Percentiles rank a stretch among this genome's conserved stretches.
Evolutionary conservation across 1,140 invertebrate species (phyloP).

Genomic region (Trigoniulus corallinus): DNA sequence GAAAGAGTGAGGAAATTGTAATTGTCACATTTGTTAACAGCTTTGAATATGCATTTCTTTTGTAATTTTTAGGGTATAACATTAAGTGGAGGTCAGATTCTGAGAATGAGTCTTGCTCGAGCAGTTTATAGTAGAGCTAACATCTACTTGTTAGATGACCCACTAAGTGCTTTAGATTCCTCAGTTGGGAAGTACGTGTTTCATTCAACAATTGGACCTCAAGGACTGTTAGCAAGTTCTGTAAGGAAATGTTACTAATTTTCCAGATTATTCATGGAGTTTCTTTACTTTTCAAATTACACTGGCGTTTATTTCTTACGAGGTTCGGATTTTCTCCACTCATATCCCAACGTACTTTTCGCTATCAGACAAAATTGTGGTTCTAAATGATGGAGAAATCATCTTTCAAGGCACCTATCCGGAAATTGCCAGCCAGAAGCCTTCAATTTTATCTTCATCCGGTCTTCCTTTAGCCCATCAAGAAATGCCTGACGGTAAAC

Average conservation of each 20-base stretch:
- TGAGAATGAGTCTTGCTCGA: constrained; percentile 83
- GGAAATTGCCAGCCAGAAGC: too few relatives aligned
- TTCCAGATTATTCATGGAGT: too few relatives aligned
- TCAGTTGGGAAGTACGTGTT: constrained; percentile 94
- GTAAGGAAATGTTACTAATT: too few relatives aligned
- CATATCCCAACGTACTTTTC: constrained; percentile 78
- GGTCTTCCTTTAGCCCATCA: too few relatives aligned
- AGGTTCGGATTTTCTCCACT: constrained; percentile 67
- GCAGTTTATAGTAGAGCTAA: constrained; percentile 83
- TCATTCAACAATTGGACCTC: constrained; percentile 72
- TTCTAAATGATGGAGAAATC: constrained; percentile 66
- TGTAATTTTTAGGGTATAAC: constrained; percentile 50
- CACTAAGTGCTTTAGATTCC: constrained; percentile 87
- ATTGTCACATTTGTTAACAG: neutral
- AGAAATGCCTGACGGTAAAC: too few relatives aligned
- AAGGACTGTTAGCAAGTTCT: too few relatives aligned
- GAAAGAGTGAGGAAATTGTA: constrained; percentile 17
- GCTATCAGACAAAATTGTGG: constrained; percentile 70
- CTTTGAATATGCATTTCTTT: neutral
- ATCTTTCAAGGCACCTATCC: too few relatives aligned
- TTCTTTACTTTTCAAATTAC: too few relatives aligned
- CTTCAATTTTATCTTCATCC: too few relatives aligned
- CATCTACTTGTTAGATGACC: constrained; percentile 86
- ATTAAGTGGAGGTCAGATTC: constrained; percentile 93
- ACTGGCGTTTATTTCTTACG: too few relatives aligned